A percentile compares a stretch with the other conserved stretches of the same genome.
These are phyloP conservation scores for Rotaria socialis DNA, from an alignment of 2,888 invertebrate genomes.

Conservation along the genomic window DNA sequence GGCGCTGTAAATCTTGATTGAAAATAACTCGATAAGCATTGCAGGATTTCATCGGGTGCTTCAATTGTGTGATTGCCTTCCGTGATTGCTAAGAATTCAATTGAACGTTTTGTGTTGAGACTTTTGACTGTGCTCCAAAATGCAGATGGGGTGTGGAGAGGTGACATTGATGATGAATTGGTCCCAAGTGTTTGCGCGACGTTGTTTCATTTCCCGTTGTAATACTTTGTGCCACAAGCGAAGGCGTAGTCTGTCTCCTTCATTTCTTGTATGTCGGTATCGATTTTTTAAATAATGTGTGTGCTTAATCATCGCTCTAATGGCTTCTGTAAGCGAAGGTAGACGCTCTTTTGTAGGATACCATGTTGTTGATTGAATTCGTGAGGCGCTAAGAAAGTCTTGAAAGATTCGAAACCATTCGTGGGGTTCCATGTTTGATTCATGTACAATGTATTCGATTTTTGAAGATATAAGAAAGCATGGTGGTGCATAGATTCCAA, in stretches of 20 bases:
- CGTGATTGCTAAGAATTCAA: background rate
- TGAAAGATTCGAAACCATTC: background rate
- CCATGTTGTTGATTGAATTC: background rate
- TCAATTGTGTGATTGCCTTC: background rate
- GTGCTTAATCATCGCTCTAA: background rate
- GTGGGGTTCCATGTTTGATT: background rate
- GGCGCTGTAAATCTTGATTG: background rate
- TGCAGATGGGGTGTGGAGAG: background rate
- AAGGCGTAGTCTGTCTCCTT: background rate
- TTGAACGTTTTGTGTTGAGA: background rate
- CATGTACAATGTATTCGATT: background rate
- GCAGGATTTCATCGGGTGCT: background rate
- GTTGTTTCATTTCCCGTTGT: background rate
- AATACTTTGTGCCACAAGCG: background rate
- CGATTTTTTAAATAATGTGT: background rate
- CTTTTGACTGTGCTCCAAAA: background rate
- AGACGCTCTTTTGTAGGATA: background rate
- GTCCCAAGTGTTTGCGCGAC: background rate
- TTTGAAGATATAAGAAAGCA: background rate
- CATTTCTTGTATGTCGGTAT: background rate
- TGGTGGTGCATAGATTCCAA: background rate
- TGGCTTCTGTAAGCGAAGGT: background rate
- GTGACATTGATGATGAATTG: background rate
- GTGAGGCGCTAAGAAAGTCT: background rate
- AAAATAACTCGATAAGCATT: background rate